Base-by-base conservation (phyloP, 2,888 invertebrate species). In the Thera obeliscata region DNA sequence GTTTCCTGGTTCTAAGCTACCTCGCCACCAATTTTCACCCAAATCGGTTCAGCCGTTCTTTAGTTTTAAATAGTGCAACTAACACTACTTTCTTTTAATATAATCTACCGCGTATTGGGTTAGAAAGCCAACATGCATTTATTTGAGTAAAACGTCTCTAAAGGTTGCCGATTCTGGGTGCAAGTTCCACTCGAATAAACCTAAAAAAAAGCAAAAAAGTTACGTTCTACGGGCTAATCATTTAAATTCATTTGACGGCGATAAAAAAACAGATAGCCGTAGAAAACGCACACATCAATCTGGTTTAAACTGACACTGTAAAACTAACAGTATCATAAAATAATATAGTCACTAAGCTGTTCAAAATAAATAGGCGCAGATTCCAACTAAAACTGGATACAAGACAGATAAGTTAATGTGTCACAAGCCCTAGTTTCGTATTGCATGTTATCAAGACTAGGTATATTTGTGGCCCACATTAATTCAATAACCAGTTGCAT, bases 321-420 rank as follows among this genome's bases (percentile, higher is more conserved):
- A 59, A 38, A 48, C 49, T 49, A 61, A 52, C 52, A 52, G 3
- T 52, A 2, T 52, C 33, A 52, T 49, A 61, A 49, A 60, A 11
- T 9, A n/a, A 5, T 12, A 41, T 49, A 7, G 41, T 52, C 8
- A 52, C 52, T 52, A 52, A 52, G 52, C 9, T 52, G 22, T 52
- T 41, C 6, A 41, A 46, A 8, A 46, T 46, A 61, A 52, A 35
- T 49, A 59, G 35, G 12, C 57, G 38, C 41, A 22, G 33, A 22
- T 22, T 52, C 60, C 60, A 41, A 52, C 33, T 49, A 11, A 61
- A 61, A 61, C 60, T 54, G 60, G 52, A 61, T 52, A 12, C 43
- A 22, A 52, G 69, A 33, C 7, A 56, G 65, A 65, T 65, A 65
- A 65, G 48, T 60, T 56, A 65, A 65, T 60, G 35, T 65, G 59